Base-by-base conservation (phyloP, 2,797 vertebrate genomes). In the Falco columbarius region DNA sequence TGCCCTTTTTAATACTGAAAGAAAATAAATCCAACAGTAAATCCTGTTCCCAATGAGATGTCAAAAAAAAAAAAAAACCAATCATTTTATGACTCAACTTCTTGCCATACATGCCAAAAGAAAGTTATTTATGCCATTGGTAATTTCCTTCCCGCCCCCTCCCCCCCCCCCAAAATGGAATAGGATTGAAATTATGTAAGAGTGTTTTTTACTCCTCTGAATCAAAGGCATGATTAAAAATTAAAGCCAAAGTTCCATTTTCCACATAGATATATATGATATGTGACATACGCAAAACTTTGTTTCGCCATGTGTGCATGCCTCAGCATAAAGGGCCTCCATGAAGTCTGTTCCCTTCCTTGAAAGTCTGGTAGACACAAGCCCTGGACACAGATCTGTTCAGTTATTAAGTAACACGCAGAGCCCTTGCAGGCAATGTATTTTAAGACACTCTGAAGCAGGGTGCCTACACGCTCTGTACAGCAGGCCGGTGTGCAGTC, bases 151-250 rank as follows among this genome's bases (percentile, higher is more conserved):
- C 38, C 38, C 36, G 36, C 36, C 38, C 38, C 10, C 38, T 12
- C 38, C 38, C 36, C 26, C 27, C 8, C 4, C 61, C 73, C 46
- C 47, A 61, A 46, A 79, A 83, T 5, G 26, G 34, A 94, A 62
- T 8, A 84, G 68, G 90, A 59, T 30, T 83, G 38, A 87, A 71
- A 46, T 47, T 24, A 79, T 22, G 15, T 22, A n/a, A 89, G 29
- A 77, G 23, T 54, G 29, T 36, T n/a, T 81, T 96, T 92, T 82
- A 68, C 55, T 95, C 52, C 62, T 75, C 68, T 56, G 38, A 91
- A 86, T 81, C 66, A 95, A 83, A 91, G 68, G 12, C 10, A 23
- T 55, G 54, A 97, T 94, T 90, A 95, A 95, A 95, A 95, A 94
- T 88, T 81, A 91, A 93, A 88, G 20, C 32, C 72, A 14, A 72